Evolutionary conservation across 2,113 vertebrate genomes (phyloP).

Genomic region (Sylvietta virens): DNA sequence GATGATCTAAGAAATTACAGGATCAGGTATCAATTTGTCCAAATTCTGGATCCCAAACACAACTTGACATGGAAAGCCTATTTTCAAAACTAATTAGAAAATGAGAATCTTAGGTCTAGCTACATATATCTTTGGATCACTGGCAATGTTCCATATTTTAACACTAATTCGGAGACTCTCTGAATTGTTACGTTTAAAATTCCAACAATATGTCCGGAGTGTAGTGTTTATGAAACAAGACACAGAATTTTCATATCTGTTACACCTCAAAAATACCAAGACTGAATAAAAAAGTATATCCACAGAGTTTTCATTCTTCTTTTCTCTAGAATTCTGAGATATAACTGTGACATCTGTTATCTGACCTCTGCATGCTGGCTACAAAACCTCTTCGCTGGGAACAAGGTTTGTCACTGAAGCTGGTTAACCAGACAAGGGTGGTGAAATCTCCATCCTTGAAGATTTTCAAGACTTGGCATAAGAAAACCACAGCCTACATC

Average conservation of each 20-base stretch:
- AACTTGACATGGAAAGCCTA: background rate
- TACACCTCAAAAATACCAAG: background rate
- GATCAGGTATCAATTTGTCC: background rate
- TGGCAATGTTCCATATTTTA: background rate
- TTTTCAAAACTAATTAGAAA: background rate
- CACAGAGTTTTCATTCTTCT: background rate
- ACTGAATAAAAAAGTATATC: background rate
- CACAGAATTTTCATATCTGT: background rate
- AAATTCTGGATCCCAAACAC: background rate
- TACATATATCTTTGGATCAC: background rate
- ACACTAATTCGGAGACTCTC: background rate
- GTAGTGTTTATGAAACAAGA: background rate
- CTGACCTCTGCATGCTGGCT: background rate
- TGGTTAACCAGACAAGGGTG: background rate
- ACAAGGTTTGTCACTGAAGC: background rate
- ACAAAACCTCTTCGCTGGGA: background rate
- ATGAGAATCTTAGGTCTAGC: background rate
- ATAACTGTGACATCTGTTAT: background rate
- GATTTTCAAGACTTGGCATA: background rate
- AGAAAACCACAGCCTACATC: background rate
- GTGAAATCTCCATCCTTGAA: background rate
- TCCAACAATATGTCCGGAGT: background rate
- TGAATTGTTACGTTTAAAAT: background rate
- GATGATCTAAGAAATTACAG: background rate
- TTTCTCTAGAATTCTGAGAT: background rate